A percentile compares a stretch with the other conserved stretches of the same genome.
These are phyloP conservation scores for Toxostoma redivivum DNA, from an alignment of 2,113 vertebrate genomes.

Conservation along the genomic window DNA sequence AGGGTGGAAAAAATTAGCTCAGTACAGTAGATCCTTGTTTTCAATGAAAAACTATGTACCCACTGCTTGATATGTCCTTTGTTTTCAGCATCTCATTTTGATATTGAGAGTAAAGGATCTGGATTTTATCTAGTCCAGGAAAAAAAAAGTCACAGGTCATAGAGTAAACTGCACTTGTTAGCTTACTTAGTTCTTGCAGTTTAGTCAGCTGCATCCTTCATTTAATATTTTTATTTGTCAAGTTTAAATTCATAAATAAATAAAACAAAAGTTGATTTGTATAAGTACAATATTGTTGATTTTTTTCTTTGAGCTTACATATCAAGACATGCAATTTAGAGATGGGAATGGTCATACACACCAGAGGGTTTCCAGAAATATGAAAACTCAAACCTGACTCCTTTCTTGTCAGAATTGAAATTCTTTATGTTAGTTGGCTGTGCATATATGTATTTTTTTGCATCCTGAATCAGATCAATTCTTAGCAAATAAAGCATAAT, in stretches of 20 bases:
- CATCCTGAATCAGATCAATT: neutral
- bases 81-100: neutral
- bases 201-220: neutral
- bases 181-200: neutral
- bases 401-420: neutral
- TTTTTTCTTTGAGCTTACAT: neutral
- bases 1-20: neutral
- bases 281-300: neutral
- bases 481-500: neutral
- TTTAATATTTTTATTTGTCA: neutral
- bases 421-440: neutral
- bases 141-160: neutral
- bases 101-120: neutral
- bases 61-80: neutral
- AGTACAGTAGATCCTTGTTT: neutral
- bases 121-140: neutral
- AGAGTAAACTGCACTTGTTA: neutral
- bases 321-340: neutral
- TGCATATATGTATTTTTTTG: neutral
- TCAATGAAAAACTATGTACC: neutral
- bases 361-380: neutral
- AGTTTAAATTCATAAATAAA: neutral
- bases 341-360: neutral
- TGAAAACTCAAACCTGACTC: accelerated
- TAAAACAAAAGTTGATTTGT: neutral